Evolutionary conservation across 2,888 invertebrate species (phyloP), one percentile per base, ranked within the genome.

Genomic region (Leucophenga montana): DNA sequence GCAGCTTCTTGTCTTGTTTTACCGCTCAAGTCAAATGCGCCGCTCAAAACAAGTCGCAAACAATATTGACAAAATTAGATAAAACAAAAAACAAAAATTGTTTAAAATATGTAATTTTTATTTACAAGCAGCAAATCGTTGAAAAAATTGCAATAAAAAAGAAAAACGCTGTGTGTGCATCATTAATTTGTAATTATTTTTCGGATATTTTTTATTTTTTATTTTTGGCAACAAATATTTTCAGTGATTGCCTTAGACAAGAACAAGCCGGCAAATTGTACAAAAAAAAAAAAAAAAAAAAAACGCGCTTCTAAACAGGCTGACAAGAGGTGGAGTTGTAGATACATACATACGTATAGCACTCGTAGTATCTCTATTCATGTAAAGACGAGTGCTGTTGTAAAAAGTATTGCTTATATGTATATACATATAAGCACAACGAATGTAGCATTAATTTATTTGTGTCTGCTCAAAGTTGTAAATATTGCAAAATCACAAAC

Each of bases 61-160:
- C 46, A 64, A 39, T 39, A 39, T 64, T 64, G 62, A 64, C 62
- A 39, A 64, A 64, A 64, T 64, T 64, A 48, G 62, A 18, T 64
- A 64, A 48, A 64, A 64, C 46, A 20, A 44, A 62, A 62, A 62
- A 62, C 13, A 44, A 62, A 62, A 62, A 62, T 20, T 14, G 9
- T 13, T 54, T n/a, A 57, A 33, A 39, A 59, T 27, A 33, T 31
- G 8, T n/a, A 59, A 59, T 59, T 16, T 59, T 59, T 31, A 59
- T 31, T 33, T 59, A 18, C 50, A 50, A 16, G 50, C 50, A 50
- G 6, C 50, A 18, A n/a, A n/a, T n/a, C n/a, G n/a, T n/a, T n/a
- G n/a, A n/a, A n/a, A n/a, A n/a, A n/a, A 16, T 11, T n/a, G 50
- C 14, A 18, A 50, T 27, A 44, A 39, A 33, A 61, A 39, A 20